phyloP scores from a whole-genome alignment of 2,113 vertebrate species.

The Callithrix jacchus region DNA sequence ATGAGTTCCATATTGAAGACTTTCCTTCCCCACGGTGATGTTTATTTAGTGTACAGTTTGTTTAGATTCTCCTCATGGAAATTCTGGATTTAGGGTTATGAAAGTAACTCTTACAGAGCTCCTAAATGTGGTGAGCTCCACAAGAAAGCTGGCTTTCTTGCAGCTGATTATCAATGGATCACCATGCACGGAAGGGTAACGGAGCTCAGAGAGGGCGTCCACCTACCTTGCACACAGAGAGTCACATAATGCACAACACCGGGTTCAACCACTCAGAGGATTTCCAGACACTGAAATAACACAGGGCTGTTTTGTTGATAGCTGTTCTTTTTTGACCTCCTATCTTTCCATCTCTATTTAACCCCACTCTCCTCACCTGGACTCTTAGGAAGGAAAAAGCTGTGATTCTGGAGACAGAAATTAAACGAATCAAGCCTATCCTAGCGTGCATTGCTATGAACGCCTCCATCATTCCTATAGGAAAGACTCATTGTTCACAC shows the following conservation, averaged over 20 bases:
- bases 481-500: neutral
- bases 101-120: neutral
- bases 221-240: neutral
- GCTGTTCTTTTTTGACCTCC: neutral
- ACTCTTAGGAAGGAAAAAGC: neutral
- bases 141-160: neutral
- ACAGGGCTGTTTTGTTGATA: no score
- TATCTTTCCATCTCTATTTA: neutral
- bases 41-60: conserved; percentile 57
- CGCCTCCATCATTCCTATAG: neutral
- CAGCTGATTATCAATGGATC: neutral
- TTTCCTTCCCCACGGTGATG: neutral
- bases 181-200: neutral
- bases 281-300: neutral
- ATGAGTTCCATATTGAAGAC: neutral
- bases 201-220: neutral
- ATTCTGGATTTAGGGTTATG: neutral
- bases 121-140: neutral
- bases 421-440: neutral
- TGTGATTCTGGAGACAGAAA: neutral
- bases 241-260: neutral
- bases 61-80: conserved; percentile 34
- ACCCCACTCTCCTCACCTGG: neutral
- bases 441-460: neutral
- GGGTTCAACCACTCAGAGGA: neutral